phyloP scores from a whole-genome alignment of 35 echinoderm and acorn worm genomes.

The Anneissia japonica region DNA sequence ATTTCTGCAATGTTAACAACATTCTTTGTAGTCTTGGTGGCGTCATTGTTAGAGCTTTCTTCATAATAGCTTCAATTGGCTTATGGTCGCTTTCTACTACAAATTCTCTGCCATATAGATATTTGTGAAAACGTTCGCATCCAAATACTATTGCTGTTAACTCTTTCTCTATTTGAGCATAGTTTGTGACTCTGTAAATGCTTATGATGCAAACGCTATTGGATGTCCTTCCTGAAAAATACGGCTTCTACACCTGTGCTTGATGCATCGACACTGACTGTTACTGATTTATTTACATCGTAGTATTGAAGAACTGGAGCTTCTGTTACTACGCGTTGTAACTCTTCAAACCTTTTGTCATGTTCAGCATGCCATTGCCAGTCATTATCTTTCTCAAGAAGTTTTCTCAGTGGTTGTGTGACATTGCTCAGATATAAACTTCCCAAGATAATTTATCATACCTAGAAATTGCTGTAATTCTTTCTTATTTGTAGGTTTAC shows the following conservation, averaged over 20 bases:
- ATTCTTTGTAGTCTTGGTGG: slow-evolving; percentile 56
- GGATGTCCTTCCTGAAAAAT: neutral
- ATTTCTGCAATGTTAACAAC: slow-evolving; percentile 43
- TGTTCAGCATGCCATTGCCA: slow-evolving; percentile 23
- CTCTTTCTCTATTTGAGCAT: slow-evolving; percentile 74
- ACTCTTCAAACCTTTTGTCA: slow-evolving; percentile 1
- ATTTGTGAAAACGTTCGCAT: slow-evolving; percentile 62
- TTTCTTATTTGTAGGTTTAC: no score
- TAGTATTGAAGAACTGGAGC: slow-evolving; percentile 21
- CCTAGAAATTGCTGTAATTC: no score
- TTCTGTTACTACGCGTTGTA: neutral
- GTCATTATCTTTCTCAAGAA: slow-evolving; percentile 30
- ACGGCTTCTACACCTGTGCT: slow-evolving; percentile 16
- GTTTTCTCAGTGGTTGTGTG: slow-evolving; percentile 18
- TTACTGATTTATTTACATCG: neutral
- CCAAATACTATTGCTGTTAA: slow-evolving; percentile 47
- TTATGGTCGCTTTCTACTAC: slow-evolving; percentile 36
- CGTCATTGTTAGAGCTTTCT: slow-evolving; percentile 27
- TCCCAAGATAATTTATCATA: no score
- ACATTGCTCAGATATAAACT: no score
- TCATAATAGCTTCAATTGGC: slow-evolving; percentile 36
- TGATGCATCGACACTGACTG: slow-evolving; percentile 21
- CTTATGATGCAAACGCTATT: slow-evolving; percentile 53
- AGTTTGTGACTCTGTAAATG: slow-evolving; percentile 37
- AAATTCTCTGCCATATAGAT: slow-evolving; percentile 28